Conservation (phyloP, 2,797 vertebrate genomes). For the Pterois miles region DNA sequence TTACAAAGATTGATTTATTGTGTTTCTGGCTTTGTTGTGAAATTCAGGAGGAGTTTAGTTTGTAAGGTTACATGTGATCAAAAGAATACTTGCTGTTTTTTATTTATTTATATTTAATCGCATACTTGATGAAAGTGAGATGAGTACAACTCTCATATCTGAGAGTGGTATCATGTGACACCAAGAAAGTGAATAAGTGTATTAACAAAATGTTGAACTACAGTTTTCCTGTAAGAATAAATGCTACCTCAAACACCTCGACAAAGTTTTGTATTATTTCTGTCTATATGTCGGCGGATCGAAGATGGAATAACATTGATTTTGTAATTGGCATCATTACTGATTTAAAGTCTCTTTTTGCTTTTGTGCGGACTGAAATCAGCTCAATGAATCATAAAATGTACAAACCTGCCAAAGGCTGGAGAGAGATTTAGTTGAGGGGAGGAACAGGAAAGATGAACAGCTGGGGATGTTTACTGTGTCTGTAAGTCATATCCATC, state of each 20-base stretch:
- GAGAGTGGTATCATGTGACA: background rate
- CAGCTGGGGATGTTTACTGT: slow-evolving; percentile 35
- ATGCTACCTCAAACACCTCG: no score
- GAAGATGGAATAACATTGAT: background rate
- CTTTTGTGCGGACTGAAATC: slow-evolving; percentile 13
- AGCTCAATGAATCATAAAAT: slow-evolving; percentile 4
- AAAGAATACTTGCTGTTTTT: background rate
- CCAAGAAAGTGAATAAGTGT: background rate
- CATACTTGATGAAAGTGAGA: background rate
- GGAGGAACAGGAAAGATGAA: slow-evolving; percentile 22
- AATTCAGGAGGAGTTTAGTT: background rate
- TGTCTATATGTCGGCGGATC: background rate
- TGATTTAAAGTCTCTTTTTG: background rate
- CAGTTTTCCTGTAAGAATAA: background rate
- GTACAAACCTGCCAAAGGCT: slow-evolving; percentile 2
- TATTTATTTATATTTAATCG: background rate
- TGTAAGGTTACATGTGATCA: background rate
- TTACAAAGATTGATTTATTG: background rate
- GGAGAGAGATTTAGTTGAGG: slow-evolving; percentile 1
- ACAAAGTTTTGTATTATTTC: background rate
- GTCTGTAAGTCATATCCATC: slow-evolving; percentile 25
- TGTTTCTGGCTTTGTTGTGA: background rate
- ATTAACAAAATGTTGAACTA: background rate
- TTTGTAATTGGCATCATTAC: background rate
- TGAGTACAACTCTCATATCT: no score